Percentiles rank a stretch among this genome's conserved stretches.
These are phyloP conservation scores for Teleiodes luculella DNA, from an alignment of 2,888 invertebrate species.

Conservation along the genomic window DNA sequence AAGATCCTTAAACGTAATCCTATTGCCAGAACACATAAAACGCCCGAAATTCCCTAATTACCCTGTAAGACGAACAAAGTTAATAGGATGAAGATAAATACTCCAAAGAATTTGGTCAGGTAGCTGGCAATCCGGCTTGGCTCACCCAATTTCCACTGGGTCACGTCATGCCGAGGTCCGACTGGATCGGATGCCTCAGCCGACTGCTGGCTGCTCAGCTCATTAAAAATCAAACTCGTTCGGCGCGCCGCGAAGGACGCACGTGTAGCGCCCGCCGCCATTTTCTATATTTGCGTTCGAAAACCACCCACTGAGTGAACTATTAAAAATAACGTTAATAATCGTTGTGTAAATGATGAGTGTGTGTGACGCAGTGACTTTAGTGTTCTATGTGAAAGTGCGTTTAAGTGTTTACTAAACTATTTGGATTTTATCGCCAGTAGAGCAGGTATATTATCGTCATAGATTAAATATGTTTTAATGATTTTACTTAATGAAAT, in stretches of 20 bases:
- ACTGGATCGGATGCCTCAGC: slow-evolving; percentile 11
- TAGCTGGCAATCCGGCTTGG: slow-evolving; percentile 22
- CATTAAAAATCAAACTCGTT: slow-evolving; percentile 24
- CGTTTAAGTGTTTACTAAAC: slow-evolving; percentile 5
- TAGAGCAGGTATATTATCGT: slow-evolving; percentile 11
- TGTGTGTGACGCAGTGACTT: slow-evolving; percentile 16
- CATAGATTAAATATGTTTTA: too few species aligned
- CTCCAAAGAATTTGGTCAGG: slow-evolving; percentile 32
- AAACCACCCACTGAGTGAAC: slow-evolving; percentile 53
- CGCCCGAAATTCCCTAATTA: slow-evolving; percentile 14
- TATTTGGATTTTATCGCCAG: slow-evolving; percentile 15
- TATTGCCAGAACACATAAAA: slow-evolving; percentile 8
- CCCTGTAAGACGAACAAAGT: not conserved
- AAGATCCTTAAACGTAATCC: not conserved
- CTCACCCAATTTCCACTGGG: slow-evolving; percentile 41
- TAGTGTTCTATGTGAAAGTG: slow-evolving; percentile 14
- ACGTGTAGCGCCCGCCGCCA: slow-evolving; percentile 24
- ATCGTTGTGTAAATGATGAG: slow-evolving; percentile 27
- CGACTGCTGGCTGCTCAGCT: not conserved
- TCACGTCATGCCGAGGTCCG: slow-evolving; percentile 21
- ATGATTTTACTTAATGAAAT: too few species aligned
- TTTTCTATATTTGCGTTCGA: slow-evolving; percentile 23
- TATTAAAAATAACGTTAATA: slow-evolving; percentile 26
- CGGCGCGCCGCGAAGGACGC: slow-evolving; percentile 29
- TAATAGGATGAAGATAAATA: slow-evolving; percentile 17